These are phyloP conservation scores for Beris chalybata DNA, from an alignment of 2,888 invertebrate genomes.

Conservation along the genomic window DNA sequence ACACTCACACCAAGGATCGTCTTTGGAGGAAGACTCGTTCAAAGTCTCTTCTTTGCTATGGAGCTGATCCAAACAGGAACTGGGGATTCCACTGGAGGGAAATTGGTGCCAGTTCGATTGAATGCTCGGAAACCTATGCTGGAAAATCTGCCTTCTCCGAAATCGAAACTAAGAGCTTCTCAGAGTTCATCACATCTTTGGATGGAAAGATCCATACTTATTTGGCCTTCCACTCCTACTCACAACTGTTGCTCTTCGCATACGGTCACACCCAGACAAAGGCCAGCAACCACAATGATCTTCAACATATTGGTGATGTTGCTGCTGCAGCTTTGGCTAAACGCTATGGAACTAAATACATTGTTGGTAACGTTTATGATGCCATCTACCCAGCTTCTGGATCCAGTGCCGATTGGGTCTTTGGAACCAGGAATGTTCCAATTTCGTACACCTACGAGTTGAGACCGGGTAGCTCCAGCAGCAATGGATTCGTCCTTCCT, in stretches of 20 bases:
- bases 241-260: conserved; percentile 69
- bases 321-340: conserved; percentile 47
- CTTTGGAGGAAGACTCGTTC: conserved; percentile 73
- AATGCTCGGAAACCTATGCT: conserved; percentile 67
- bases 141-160: conserved; percentile 73
- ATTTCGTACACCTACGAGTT: conserved; percentile 68
- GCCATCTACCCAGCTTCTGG: conserved; percentile 61
- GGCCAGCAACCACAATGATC: conserved; percentile 58
- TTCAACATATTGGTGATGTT: conserved; percentile 51
- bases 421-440: conserved; percentile 59
- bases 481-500: conserved; percentile 67
- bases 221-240: conserved; percentile 73
- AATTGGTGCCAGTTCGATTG: conserved; percentile 60
- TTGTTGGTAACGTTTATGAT: conserved; percentile 57
- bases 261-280: conserved; percentile 62
- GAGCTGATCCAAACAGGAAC: conserved; percentile 78
- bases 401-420: conserved; percentile 67
- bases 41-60: conserved; percentile 59
- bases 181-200: conserved; percentile 60
- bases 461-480: conserved; percentile 42
- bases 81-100: conserved; percentile 71
- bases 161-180: conserved; percentile 62
- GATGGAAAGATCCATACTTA: conserved; percentile 63
- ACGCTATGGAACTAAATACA: conserved; percentile 55
- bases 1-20: conserved; percentile 61